These are phyloP conservation scores for Chymomyza fuscimana DNA, from an alignment of 2,888 invertebrate species.

Conservation along the genomic window DNA sequence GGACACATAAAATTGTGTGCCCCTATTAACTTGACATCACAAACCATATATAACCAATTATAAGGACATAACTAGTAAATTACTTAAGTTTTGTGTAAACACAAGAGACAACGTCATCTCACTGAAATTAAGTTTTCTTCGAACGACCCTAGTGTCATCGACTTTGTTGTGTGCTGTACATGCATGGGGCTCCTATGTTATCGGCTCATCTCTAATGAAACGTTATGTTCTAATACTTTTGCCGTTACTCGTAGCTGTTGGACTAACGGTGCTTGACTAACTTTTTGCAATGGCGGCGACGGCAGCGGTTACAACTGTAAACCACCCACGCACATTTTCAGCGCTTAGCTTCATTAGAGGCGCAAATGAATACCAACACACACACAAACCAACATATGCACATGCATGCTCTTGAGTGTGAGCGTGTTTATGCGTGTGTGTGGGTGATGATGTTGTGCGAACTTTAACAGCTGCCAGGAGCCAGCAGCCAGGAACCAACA, in stretches of 20 bases:
- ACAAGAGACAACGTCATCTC: too few species aligned
- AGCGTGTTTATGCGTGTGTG: conserved; percentile 4
- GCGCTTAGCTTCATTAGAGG: conserved; percentile 66
- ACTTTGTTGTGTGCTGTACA: background rate
- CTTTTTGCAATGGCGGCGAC: conserved; percentile 46
- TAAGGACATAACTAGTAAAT: too few species aligned
- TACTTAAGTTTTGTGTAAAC: too few species aligned
- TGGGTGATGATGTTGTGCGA: conserved; percentile 46
- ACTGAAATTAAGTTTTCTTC: too few species aligned
- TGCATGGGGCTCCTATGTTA: conserved; percentile 37
- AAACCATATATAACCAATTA: too few species aligned
- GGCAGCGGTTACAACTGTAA: conserved; percentile 51
- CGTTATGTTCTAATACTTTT: conserved; percentile 58
- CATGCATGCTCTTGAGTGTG: conserved; percentile 2
- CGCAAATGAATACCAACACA: conserved; percentile 62
- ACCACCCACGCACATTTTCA: conserved; percentile 72
- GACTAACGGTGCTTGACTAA: conserved; percentile 38
- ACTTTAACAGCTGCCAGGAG: conserved; percentile 59
- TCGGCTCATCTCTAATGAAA: conserved; percentile 72
- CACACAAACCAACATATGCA: background rate
- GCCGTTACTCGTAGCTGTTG: background rate
- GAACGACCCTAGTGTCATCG: background rate
- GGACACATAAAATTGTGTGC: too few species aligned
- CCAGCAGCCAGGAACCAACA: conserved; percentile 18
- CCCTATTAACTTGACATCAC: too few species aligned